phyloP scores from a whole-genome alignment of 2,113 vertebrate species.

The Menura novaehollandiae region DNA sequence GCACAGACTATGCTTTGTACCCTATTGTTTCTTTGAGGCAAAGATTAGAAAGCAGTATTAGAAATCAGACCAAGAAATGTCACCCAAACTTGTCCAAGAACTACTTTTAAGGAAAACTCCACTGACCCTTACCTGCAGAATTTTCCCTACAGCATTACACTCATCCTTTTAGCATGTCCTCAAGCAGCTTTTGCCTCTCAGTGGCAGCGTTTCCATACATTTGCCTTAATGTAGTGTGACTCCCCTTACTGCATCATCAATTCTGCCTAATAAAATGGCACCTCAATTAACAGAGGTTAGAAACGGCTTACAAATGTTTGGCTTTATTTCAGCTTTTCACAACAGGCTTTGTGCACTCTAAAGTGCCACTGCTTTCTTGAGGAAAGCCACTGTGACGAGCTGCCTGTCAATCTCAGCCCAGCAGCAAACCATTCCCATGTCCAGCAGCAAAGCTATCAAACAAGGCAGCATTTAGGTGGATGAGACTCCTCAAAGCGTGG shows the following conservation, averaged over 20 bases:
- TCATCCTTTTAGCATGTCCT: background rate
- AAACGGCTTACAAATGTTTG: background rate
- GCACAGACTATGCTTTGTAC: background rate
- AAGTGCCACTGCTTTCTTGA: background rate
- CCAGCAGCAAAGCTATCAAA: background rate
- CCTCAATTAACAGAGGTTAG: background rate
- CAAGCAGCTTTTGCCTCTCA: background rate
- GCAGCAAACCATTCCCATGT: background rate
- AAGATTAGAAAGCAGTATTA: background rate
- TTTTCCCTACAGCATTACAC: background rate
- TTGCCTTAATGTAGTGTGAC: background rate
- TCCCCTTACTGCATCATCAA: background rate
- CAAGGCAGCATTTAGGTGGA: background rate
- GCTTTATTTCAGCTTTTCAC: background rate
- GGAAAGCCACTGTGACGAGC: background rate
- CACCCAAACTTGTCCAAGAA: background rate
- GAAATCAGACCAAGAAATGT: background rate
- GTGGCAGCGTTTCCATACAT: background rate
- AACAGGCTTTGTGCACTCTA: background rate
- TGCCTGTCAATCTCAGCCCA: background rate
- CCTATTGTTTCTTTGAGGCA: background rate
- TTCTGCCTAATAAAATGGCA: background rate
- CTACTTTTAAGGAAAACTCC: background rate
- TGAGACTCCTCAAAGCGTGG: background rate
- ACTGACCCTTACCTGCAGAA: background rate